phyloP scores from a whole-genome alignment of 2,888 invertebrate species.

The Drosophila lutescens region DNA sequence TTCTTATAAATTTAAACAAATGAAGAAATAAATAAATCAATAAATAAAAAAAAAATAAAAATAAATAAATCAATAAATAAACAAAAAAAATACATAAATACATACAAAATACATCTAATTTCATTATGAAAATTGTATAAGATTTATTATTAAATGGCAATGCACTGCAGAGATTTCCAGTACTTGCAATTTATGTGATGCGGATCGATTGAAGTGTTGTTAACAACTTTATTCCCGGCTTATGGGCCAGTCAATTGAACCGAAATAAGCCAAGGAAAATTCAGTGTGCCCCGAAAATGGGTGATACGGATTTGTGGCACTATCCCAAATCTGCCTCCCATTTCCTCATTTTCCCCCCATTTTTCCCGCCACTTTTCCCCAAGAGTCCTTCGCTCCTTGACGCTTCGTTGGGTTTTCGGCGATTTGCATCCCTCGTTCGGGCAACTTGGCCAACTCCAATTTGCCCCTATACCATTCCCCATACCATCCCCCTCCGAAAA shows the following conservation, averaged over 20 bases:
- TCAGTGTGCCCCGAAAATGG: constrained; percentile 50
- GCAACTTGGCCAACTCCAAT: constrained; percentile 23
- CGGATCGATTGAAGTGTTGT: constrained; percentile 6
- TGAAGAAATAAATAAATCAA: too few relatives aligned
- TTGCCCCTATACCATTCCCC: not conserved
- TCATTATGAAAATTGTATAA: too few relatives aligned
- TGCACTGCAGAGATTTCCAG: not conserved
- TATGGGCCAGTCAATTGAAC: constrained; percentile 38
- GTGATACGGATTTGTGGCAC: constrained; percentile 64
- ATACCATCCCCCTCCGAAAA: not conserved
- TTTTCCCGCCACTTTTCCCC: not conserved
- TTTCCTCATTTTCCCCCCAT: too few relatives aligned
- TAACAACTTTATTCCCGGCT: constrained; percentile 22
- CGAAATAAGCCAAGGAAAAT: constrained; percentile 29
- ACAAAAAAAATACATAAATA: too few relatives aligned
- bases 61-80: too few relatives aligned
- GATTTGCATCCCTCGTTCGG: constrained; percentile 63
- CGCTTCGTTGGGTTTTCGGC: constrained; percentile 64
- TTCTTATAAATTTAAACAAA: too few relatives aligned
- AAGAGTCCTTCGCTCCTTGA: constrained; percentile 52
- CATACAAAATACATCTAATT: too few relatives aligned
- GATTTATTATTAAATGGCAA: too few relatives aligned
- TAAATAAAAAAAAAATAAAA: too few relatives aligned
- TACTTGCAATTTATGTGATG: constrained; percentile 5
- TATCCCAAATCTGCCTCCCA: constrained; percentile 16